Conservation (phyloP, 2,113 vertebrate genomes). For the Podarcis muralis region DNA sequence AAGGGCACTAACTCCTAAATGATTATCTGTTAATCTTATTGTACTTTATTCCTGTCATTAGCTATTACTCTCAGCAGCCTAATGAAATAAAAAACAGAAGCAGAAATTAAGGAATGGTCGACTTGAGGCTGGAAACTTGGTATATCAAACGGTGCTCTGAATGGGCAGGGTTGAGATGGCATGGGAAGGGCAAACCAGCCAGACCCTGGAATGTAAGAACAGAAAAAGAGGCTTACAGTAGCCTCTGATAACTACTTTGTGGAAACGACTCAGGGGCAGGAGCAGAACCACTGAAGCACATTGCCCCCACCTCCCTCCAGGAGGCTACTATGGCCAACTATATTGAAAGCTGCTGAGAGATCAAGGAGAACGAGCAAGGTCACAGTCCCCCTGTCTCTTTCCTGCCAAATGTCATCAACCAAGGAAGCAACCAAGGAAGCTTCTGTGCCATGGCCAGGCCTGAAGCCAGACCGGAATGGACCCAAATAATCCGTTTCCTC, state of each 20-base stretch:
- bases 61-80: not conserved
- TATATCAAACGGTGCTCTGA: not conserved
- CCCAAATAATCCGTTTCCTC: not conserved
- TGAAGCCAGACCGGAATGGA: too few species aligned
- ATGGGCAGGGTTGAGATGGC: not conserved
- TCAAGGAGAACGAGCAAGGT: too few species aligned
- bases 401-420: too few species aligned
- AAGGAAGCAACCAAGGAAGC: too few species aligned
- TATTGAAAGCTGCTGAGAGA: too few species aligned
- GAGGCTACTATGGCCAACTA: too few species aligned
- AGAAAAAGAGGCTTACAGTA: not conserved
- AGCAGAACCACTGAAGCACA: too few species aligned
- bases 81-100: constrained; percentile 12
- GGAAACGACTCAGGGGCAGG: too few species aligned
- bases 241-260: too few species aligned
- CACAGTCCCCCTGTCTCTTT: too few species aligned
- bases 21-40: not conserved
- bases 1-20: not conserved
- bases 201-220: not conserved
- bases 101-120: constrained; percentile 7
- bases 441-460: too few species aligned
- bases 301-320: too few species aligned
- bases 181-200: not conserved
- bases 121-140: not conserved
- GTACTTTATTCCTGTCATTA: not conserved